These are phyloP conservation scores for Aricia agestis DNA, from an alignment of 1,140 invertebrate species.

Conservation along the genomic window DNA sequence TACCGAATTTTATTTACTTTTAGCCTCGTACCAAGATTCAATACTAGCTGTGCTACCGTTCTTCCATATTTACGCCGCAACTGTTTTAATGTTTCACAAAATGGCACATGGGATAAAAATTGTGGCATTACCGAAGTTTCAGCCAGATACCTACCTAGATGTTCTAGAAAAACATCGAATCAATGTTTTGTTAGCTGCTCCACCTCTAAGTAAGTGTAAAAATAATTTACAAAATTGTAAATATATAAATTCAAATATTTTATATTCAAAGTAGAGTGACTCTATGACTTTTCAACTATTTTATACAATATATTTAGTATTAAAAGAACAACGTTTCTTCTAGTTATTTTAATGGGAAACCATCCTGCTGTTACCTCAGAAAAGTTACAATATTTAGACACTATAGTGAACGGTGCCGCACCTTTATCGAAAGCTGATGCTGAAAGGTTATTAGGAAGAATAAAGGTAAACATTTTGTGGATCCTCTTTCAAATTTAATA, in stretches of 20 bases:
- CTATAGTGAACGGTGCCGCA: slow-evolving; percentile 75
- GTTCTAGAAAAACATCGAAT: slow-evolving; percentile 77
- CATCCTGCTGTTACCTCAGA: slow-evolving; percentile 62
- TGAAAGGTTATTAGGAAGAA: slow-evolving; percentile 62
- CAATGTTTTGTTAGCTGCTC: slow-evolving; percentile 77
- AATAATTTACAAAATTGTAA: background rate
- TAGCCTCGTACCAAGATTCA: slow-evolving; percentile 77
- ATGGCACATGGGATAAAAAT: slow-evolving; percentile 80
- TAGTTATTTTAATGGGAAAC: slow-evolving; percentile 60
- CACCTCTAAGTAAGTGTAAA: slow-evolving; percentile 77
- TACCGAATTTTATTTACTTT: no score
- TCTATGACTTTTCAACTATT: no score
- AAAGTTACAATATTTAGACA: slow-evolving; percentile 55
- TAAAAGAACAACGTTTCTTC: no score
- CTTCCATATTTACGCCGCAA: slow-evolving; percentile 91
- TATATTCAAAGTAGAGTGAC: no score
- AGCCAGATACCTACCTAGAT: slow-evolving; percentile 78
- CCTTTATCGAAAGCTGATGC: slow-evolving; percentile 69
- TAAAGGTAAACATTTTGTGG: slow-evolving; percentile 37
- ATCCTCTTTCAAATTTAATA: no score
- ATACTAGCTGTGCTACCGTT: slow-evolving; percentile 84
- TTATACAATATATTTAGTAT: no score
- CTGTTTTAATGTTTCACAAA: slow-evolving; percentile 75
- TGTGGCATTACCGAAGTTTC: slow-evolving; percentile 85
- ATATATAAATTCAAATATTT: no score